A percentile compares a stretch with the other conserved stretches of the same genome.
phyloP scores from a whole-genome alignment of 1,140 invertebrate genomes.

The Bombus sibiricus region DNA sequence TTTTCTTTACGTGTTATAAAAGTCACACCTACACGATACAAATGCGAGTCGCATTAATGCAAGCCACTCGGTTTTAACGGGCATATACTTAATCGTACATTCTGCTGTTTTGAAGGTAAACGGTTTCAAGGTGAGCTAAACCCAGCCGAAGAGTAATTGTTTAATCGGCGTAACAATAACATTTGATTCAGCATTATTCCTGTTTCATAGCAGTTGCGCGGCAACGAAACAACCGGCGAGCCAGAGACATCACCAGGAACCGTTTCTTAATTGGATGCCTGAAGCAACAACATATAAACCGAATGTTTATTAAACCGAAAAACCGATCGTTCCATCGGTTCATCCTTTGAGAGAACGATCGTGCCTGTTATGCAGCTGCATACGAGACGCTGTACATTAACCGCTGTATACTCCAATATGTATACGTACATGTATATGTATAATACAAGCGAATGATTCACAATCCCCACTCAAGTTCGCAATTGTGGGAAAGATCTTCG shows the following conservation, averaged over 20 bases:
- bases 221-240: slow-evolving; percentile 4
- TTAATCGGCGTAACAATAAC: slow-evolving; percentile 66
- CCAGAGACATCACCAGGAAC: too few relatives aligned
- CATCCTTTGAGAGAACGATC: background rate
- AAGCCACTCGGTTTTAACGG: slow-evolving; percentile 23
- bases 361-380: background rate
- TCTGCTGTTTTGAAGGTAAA: slow-evolving; percentile 60
- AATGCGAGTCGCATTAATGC: background rate
- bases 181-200: slow-evolving; percentile 68
- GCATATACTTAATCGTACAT: slow-evolving; percentile 37
- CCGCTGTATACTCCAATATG: too few relatives aligned
- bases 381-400: background rate
- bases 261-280: background rate
- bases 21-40: slow-evolving; percentile 1
- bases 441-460: background rate
- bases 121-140: slow-evolving; percentile 62
- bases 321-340: background rate
- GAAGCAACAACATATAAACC: background rate
- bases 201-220: background rate
- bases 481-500: background rate
- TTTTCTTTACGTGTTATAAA: slow-evolving; percentile 12
- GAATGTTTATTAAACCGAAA: slow-evolving; percentile 14
- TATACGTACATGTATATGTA: background rate
- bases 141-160: slow-evolving; percentile 60
- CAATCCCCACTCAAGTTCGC: background rate